Conservation (phyloP, 2,888 invertebrate genomes). For the Phalera bucephala region DNA sequence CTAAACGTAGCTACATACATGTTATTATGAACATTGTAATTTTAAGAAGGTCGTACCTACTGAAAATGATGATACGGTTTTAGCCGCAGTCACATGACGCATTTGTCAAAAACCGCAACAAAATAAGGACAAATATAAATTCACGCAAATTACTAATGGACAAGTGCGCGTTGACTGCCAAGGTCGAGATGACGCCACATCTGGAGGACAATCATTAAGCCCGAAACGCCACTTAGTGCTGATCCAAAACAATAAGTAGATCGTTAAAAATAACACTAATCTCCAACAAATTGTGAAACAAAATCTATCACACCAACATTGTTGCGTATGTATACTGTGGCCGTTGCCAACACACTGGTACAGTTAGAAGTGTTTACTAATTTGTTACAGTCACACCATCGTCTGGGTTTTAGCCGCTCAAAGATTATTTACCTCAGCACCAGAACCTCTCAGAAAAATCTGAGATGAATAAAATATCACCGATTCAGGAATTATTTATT, state of each 20-base stretch:
- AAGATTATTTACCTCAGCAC: no score
- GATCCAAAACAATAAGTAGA: conserved; percentile 36
- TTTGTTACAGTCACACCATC: background rate
- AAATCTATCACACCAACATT: conserved; percentile 2
- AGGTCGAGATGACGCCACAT: conserved; percentile 41
- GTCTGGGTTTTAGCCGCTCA: no score
- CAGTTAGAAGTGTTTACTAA: background rate
- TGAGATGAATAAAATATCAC: no score
- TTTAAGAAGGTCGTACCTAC: no score
- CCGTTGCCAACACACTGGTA: background rate
- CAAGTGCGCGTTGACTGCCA: conserved; percentile 34
- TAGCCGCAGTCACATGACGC: no score
- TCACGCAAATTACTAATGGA: conserved; percentile 16
- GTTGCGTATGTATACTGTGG: background rate
- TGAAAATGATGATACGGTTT: no score
- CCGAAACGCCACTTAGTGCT: conserved; percentile 25
- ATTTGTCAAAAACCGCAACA: conserved; percentile 2
- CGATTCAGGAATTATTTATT: no score
- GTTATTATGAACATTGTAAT: no score
- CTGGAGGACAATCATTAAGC: conserved; percentile 46
- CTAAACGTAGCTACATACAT: no score
- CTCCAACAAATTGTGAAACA: conserved; percentile 15
- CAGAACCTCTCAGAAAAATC: no score
- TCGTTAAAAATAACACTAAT: conserved; percentile 18
- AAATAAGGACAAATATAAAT: conserved; percentile 16